Percentiles rank a stretch among this genome's conserved stretches.
phyloP scores from a whole-genome alignment of 2,888 invertebrate species.

The Athetis lepigone region DNA sequence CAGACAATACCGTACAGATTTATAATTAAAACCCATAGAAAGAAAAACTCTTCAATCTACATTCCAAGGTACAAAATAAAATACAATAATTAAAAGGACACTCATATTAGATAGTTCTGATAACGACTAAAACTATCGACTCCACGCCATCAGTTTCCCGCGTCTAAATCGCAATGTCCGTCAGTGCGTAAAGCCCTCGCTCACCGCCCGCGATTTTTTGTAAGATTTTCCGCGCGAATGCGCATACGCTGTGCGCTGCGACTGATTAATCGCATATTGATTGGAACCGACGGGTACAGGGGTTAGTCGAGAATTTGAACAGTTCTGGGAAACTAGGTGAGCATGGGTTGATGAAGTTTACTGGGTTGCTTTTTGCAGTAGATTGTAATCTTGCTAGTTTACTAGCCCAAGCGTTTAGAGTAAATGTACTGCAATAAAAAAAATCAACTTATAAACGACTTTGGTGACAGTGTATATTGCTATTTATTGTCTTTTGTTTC shows the following conservation, averaged over 20 bases:
- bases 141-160: conserved; percentile 68
- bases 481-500: too few relatives aligned
- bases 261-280: conserved; percentile 90
- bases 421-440: too few relatives aligned
- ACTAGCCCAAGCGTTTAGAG: background rate
- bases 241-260: conserved; percentile 82
- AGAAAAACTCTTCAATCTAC: too few relatives aligned
- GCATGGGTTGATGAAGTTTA: conserved; percentile 13
- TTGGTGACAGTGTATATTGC: too few relatives aligned
- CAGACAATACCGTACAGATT: too few relatives aligned
- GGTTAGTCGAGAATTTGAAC: conserved; percentile 62
- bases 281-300: conserved; percentile 76
- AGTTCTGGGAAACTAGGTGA: conserved; percentile 53
- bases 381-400: background rate
- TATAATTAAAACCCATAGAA: too few relatives aligned
- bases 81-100: too few relatives aligned
- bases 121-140: conserved; percentile 50
- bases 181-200: conserved; percentile 78
- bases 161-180: conserved; percentile 76
- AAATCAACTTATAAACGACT: too few relatives aligned
- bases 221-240: conserved; percentile 88
- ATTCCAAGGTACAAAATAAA: too few relatives aligned
- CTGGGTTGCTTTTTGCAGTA: conserved; percentile 15
- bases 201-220: conserved; percentile 84
- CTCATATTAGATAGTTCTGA: too few relatives aligned